A percentile compares a stretch with the other conserved stretches of the same genome.
phyloP scores from a whole-genome alignment of 2,888 invertebrate species.

The Aricia artaxerxes region DNA sequence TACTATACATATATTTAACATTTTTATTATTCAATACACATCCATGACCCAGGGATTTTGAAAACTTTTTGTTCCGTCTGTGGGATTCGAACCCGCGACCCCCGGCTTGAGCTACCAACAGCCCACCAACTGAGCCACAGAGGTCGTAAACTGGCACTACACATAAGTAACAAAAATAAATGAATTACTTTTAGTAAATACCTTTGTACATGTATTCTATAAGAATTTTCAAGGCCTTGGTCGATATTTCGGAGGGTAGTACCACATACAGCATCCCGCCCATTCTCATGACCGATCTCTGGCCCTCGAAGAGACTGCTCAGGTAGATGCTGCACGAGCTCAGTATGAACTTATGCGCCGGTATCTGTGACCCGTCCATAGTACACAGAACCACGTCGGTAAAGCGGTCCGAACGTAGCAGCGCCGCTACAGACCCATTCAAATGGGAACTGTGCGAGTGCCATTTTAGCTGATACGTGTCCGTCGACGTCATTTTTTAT shows the following conservation, averaged over 20 bases:
- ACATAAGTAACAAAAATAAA: too few relatives aligned
- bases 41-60: too few relatives aligned
- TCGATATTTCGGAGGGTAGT: conserved; percentile 89
- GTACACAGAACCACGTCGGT: conserved; percentile 91
- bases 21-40: too few relatives aligned
- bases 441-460: conserved; percentile 91
- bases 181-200: conserved; percentile 34
- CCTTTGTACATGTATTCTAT: conserved; percentile 93
- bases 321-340: conserved; percentile 87
- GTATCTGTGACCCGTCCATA: conserved; percentile 88
- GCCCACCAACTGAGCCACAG: too few relatives aligned
- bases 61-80: too few relatives aligned
- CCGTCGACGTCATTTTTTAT: conserved; percentile 77
- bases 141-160: too few relatives aligned
- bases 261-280: conserved; percentile 84
- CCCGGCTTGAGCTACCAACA: too few relatives aligned
- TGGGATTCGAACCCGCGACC: too few relatives aligned
- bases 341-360: conserved; percentile 91
- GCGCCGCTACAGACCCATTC: conserved; percentile 89
- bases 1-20: too few relatives aligned
- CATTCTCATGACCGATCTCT: conserved; percentile 69
- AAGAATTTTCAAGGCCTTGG: conserved; percentile 88
- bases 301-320: conserved; percentile 70
- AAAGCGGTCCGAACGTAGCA: conserved; percentile 89
- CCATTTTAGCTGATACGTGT: conserved; percentile 94